Evolutionary conservation across 2,113 vertebrate genomes (phyloP).

Genomic region (Neogale vison): DNA sequence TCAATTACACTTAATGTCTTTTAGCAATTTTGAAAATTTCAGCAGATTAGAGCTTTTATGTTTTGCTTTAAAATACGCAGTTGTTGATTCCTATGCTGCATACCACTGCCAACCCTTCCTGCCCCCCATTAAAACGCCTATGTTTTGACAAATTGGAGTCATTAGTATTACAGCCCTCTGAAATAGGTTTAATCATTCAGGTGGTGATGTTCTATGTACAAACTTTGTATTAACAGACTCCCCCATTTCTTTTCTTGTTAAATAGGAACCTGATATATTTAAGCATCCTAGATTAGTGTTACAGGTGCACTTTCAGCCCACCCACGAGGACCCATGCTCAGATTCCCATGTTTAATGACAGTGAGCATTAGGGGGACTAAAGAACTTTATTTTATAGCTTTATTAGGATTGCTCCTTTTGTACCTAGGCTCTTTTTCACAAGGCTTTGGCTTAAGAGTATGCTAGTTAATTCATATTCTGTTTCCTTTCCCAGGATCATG

Average conservation of each 20-base stretch:
- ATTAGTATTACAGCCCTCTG: conserved; percentile 70
- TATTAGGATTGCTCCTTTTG: conserved; percentile 68
- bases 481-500: conserved; percentile 66
- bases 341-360: conserved; percentile 58
- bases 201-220: conserved; percentile 38
- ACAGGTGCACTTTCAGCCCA: conserved; percentile 66
- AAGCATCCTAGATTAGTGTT: conserved; percentile 68
- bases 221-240: conserved; percentile 59
- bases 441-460: conserved; percentile 43
- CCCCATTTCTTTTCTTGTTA: conserved; percentile 42
- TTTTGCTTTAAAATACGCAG: conserved; percentile 61
- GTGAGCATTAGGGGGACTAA: conserved; percentile 55
- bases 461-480: conserved; percentile 52
- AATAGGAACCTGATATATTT: conserved; percentile 59
- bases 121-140: conserved; percentile 52
- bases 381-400: conserved; percentile 60
- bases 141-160: conserved; percentile 77
- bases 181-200: conserved; percentile 75
- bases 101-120: conserved; percentile 57
- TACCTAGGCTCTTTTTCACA: conserved; percentile 55
- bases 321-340: conserved; percentile 36
- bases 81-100: conserved; percentile 59
- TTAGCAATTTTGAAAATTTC: conserved; percentile 77
- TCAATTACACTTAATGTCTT: conserved; percentile 77
- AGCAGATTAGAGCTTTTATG: conserved; percentile 62